A percentile compares a stretch with the other conserved stretches of the same genome.
phyloP scores from a whole-genome alignment of 2,888 invertebrate genomes.

The Rotaria sp. region DNA sequence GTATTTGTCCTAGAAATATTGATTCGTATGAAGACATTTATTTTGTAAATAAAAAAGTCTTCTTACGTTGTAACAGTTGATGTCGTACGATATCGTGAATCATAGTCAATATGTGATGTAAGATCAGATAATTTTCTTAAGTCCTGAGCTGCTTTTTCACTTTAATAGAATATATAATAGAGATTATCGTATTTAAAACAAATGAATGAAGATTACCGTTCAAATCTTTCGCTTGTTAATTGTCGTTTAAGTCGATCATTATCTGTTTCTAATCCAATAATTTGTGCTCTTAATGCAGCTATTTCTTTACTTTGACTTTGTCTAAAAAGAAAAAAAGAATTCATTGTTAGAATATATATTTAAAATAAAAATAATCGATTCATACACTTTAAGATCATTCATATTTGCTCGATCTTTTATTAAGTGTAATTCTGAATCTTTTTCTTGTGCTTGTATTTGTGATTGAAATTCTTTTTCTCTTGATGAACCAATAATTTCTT shows the following conservation, averaged over 20 bases:
- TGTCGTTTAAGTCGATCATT: constrained; percentile 52
- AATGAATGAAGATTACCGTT: constrained; percentile 47
- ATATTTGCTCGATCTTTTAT: constrained; percentile 53
- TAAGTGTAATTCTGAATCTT: constrained; percentile 52
- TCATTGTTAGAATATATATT: background rate
- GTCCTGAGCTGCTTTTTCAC: constrained; percentile 54
- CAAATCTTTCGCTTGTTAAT: constrained; percentile 55
- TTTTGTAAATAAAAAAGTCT: background rate
- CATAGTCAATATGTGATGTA: constrained; percentile 15
- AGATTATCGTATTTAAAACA: too few species aligned
- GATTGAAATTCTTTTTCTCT: constrained; percentile 55
- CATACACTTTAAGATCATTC: constrained; percentile 55
- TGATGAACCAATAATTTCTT: constrained; percentile 51
- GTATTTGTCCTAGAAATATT: background rate
- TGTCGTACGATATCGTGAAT: background rate
- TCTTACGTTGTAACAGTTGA: background rate
- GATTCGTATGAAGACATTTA: background rate
- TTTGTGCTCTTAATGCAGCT: constrained; percentile 49
- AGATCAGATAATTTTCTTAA: constrained; percentile 43
- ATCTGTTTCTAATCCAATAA: constrained; percentile 54
- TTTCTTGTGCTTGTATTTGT: constrained; percentile 52
- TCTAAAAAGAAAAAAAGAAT: constrained; percentile 44
- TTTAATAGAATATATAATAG: constrained; percentile 41
- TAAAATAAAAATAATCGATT: background rate
- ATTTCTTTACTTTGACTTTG: constrained; percentile 54